A percentile compares a stretch with the other conserved stretches of the same genome.
phyloP scores from a whole-genome alignment of 2,113 vertebrate species.

The Phalacrocorax pelagicus region DNA sequence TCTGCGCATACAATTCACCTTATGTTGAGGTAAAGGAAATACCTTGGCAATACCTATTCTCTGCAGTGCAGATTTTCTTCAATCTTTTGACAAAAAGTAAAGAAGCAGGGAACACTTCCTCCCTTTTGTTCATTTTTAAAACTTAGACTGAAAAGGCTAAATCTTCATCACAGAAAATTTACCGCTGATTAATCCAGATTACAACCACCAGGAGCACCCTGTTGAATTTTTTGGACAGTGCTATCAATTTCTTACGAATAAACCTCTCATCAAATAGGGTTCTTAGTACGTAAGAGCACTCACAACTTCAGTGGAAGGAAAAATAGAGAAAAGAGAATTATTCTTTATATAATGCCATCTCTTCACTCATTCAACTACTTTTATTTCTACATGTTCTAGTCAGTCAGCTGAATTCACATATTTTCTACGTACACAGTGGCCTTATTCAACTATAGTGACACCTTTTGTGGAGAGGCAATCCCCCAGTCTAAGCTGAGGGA shows the following conservation, averaged over 20 bases:
- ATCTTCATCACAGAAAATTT: not conserved
- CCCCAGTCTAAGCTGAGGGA: not conserved
- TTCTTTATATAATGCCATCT: not conserved
- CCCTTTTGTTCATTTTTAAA: not conserved
- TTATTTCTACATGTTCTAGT: not conserved
- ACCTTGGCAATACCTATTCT: not conserved
- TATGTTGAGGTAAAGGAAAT: not conserved
- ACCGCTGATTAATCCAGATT: slow-evolving; percentile 5
- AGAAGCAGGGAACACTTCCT: not conserved
- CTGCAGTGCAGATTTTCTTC: not conserved
- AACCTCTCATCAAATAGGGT: not conserved
- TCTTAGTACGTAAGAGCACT: not conserved
- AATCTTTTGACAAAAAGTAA: not conserved
- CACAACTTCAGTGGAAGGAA: not conserved
- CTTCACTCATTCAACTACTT: not conserved
- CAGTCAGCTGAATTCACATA: accelerated
- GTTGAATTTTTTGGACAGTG: not conserved
- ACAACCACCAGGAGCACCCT: not conserved
- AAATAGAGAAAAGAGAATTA: not conserved
- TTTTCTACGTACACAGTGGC: not conserved
- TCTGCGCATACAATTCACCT: not conserved
- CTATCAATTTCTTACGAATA: not conserved
- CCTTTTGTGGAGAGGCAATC: not conserved
- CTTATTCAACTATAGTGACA: not conserved
- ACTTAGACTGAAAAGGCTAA: not conserved